Evolutionary conservation across 2,797 vertebrate species (phyloP).

Genomic region (Sebastes oblongus): DNA sequence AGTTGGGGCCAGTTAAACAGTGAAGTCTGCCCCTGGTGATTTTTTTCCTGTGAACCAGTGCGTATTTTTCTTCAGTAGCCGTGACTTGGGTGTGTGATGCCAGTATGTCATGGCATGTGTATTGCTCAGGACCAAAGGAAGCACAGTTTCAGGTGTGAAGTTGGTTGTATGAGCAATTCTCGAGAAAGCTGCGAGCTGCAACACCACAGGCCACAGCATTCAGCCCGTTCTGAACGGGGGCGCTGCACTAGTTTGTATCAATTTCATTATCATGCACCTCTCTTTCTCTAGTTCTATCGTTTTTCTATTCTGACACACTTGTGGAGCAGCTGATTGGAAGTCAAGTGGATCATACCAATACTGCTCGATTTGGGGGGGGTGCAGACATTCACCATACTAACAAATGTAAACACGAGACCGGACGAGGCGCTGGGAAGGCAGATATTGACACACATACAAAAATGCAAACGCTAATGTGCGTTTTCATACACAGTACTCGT

Average conservation of each 20-base stretch:
- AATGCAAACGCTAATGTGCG: constrained; percentile 12
- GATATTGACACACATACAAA: constrained; percentile 31
- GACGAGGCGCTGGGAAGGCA: constrained; percentile 34
- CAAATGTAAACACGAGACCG: constrained; percentile 41
- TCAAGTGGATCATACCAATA: constrained; percentile 34
- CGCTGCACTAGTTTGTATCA: not conserved
- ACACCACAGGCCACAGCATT: not conserved
- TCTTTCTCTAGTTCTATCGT: not conserved
- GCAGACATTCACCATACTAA: constrained; percentile 23
- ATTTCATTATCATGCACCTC: not conserved
- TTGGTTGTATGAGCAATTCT: no score
- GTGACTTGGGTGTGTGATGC: not conserved
- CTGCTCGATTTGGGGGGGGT: constrained; percentile 1
- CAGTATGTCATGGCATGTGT: not conserved
- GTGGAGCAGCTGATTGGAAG: constrained; percentile 3
- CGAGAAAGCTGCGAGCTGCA: not conserved
- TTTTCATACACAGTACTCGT: constrained; percentile 22
- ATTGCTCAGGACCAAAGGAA: not conserved
- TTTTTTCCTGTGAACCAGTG: not conserved
- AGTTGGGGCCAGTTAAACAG: no score
- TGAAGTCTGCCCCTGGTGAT: no score
- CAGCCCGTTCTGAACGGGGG: no score
- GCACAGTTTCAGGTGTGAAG: no score
- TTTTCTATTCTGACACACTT: not conserved
- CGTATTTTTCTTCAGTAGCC: not conserved